A percentile compares a stretch with the other conserved stretches of the same genome.
Conservation (phyloP, 2,888 invertebrate species). For the Malthinus seriepunctatus region DNA sequence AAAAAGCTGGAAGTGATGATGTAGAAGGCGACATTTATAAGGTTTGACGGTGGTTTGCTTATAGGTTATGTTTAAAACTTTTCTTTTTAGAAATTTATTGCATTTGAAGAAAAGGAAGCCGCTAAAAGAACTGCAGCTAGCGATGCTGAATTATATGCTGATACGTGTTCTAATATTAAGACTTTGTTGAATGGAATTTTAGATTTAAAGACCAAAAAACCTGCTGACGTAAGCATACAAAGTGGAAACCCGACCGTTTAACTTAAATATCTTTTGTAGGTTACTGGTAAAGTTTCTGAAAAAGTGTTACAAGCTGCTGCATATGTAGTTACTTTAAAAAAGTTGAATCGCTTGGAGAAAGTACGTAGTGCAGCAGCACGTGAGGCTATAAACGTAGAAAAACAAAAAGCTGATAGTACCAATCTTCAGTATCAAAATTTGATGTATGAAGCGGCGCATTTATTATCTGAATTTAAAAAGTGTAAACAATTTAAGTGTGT, state of each 20-base stretch:
- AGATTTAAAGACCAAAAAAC: slow-evolving; percentile 64
- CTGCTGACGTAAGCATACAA: slow-evolving; percentile 57
- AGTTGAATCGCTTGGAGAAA: slow-evolving; percentile 88
- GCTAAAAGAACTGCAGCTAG: slow-evolving; percentile 65
- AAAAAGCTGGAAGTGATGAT: slow-evolving; percentile 56
- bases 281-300: slow-evolving; percentile 63
- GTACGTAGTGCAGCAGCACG: slow-evolving; percentile 81
- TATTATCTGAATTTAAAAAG: slow-evolving; percentile 92
- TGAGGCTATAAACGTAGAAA: slow-evolving; percentile 80
- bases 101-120: slow-evolving; percentile 77
- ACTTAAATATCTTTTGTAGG: slow-evolving; percentile 51
- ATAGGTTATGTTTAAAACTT: slow-evolving; percentile 11
- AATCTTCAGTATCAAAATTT: slow-evolving; percentile 91
- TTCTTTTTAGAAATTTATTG: slow-evolving; percentile 64
- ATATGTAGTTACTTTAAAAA: slow-evolving; percentile 81
- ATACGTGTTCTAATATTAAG: slow-evolving; percentile 72
- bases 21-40: slow-evolving; percentile 63
- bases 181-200: slow-evolving; percentile 70
- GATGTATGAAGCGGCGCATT: slow-evolving; percentile 90
- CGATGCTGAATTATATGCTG: slow-evolving; percentile 69
- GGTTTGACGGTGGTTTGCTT: slow-evolving; percentile 50
- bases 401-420: slow-evolving; percentile 86
- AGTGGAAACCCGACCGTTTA: slow-evolving; percentile 4
- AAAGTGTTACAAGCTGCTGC: slow-evolving; percentile 75
- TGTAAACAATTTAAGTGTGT: slow-evolving; percentile 88